A percentile compares a stretch with the other conserved stretches of the same genome.
Evolutionary conservation across 53 echinoderm and acorn worm genomes (phyloP).

Genomic region (Glandiceps talaboti): DNA sequence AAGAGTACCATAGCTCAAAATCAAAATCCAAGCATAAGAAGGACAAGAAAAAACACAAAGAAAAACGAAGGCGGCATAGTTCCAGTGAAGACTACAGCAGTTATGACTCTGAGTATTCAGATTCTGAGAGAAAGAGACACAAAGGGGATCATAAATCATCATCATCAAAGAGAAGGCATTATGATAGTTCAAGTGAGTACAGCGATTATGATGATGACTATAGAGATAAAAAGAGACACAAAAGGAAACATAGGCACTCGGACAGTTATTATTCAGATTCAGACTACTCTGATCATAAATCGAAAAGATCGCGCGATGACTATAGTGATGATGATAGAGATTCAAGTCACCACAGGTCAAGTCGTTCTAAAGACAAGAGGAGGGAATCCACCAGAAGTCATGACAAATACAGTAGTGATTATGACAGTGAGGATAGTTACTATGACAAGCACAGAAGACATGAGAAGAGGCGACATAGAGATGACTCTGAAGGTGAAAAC

Average conservation of each 20-base stretch:
- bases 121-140: conserved; percentile 24
- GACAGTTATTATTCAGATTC: conserved; percentile 64
- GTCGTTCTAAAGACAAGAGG: not conserved
- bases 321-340: conserved; percentile 65
- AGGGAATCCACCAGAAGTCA: not conserved
- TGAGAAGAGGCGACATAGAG: conserved; percentile 4
- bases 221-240: conserved; percentile 16
- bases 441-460: conserved; percentile 7
- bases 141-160: conserved; percentile 8
- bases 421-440: not conserved
- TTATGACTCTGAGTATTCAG: not conserved
- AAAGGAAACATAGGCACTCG: conserved; percentile 37
- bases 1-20: not conserved
- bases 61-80: conserved; percentile 15
- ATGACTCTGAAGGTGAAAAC: not conserved
- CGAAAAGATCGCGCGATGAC: conserved; percentile 23
- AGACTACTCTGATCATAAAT: conserved; percentile 6
- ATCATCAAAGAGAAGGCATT: conserved; percentile 7
- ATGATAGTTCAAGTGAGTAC: conserved; percentile 30
- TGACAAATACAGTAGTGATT: not conserved
- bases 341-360: conserved; percentile 16
- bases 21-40: conserved; percentile 14
- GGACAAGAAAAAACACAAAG: conserved; percentile 21
- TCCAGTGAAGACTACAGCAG: not conserved
- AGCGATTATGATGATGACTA: conserved; percentile 36